These are phyloP conservation scores for Pipra filicauda DNA, from an alignment of 2,113 vertebrate genomes.

Conservation along the genomic window DNA sequence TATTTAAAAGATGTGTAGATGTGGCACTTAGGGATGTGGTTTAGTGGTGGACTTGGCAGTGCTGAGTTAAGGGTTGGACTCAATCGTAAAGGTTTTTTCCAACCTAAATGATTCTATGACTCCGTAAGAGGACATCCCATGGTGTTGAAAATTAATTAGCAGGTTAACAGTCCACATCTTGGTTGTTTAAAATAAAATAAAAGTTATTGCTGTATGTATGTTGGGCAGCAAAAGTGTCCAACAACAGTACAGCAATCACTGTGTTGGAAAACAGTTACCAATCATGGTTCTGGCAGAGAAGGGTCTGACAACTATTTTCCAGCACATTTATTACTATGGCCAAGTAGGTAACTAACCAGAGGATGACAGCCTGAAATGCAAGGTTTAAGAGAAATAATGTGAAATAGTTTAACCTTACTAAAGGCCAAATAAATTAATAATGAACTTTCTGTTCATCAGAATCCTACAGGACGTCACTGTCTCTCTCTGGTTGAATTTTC, in stretches of 20 bases:
- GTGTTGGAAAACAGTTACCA: neutral
- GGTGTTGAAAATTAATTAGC: neutral
- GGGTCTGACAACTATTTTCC: neutral
- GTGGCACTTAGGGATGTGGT: neutral
- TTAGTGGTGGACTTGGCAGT: neutral
- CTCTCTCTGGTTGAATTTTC: neutral
- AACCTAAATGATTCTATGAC: neutral
- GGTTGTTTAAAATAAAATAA: neutral
- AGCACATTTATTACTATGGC: neutral
- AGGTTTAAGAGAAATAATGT: neutral
- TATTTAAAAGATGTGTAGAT: neutral
- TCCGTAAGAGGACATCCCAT: neutral
- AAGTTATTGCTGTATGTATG: neutral
- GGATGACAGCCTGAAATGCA: neutral
- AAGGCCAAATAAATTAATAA: neutral
- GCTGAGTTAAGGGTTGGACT: neutral
- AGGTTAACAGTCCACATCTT: neutral
- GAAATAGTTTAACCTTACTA: neutral
- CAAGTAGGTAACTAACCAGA: neutral
- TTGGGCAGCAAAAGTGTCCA: neutral
- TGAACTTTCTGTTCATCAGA: neutral
- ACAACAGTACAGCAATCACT: neutral
- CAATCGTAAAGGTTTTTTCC: neutral
- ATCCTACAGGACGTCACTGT: neutral
- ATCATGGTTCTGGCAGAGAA: neutral